These are phyloP conservation scores for Drosophila ironensis DNA, from an alignment of 1,140 invertebrate genomes.

Conservation along the genomic window DNA sequence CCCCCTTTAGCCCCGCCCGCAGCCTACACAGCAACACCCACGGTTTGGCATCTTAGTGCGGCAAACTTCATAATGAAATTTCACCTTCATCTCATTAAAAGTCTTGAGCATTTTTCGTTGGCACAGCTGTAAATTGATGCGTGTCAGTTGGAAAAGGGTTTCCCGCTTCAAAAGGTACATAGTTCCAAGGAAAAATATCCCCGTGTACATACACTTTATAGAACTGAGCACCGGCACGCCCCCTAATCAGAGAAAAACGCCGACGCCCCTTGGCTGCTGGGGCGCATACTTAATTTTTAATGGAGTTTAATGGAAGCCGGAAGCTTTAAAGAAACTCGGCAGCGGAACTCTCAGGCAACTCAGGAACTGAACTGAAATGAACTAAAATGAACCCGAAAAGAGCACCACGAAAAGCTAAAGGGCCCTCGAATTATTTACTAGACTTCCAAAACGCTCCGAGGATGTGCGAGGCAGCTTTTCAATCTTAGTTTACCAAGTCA, in stretches of 20 bases:
- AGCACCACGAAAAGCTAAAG: not conserved
- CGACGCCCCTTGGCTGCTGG: constrained; percentile 9
- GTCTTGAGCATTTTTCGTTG: constrained; percentile 63
- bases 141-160: constrained; percentile 44
- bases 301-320: constrained; percentile 79
- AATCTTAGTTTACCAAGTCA: too few relatives aligned
- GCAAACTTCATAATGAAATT: constrained; percentile 79
- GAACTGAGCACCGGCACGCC: constrained; percentile 43
- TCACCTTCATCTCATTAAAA: constrained; percentile 82
- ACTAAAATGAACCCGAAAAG: not conserved
- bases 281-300: constrained; percentile 77
- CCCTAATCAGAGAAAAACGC: not conserved
- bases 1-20: not conserved
- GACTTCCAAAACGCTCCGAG: too few relatives aligned
- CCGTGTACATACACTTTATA: too few relatives aligned
- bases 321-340: constrained; percentile 62
- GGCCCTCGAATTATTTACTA: not conserved
- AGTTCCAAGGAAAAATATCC: too few relatives aligned
- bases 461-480: too few relatives aligned
- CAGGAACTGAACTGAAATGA: constrained; percentile 4
- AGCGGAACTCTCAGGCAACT: constrained; percentile 16
- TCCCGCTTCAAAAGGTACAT: constrained; percentile 11
- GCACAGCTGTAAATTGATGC: constrained; percentile 59
- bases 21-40: too few relatives aligned
- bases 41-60: constrained; percentile 40